Evolutionary conservation across 1,140 invertebrate species (phyloP).

Genomic region (Arion vulgaris): DNA sequence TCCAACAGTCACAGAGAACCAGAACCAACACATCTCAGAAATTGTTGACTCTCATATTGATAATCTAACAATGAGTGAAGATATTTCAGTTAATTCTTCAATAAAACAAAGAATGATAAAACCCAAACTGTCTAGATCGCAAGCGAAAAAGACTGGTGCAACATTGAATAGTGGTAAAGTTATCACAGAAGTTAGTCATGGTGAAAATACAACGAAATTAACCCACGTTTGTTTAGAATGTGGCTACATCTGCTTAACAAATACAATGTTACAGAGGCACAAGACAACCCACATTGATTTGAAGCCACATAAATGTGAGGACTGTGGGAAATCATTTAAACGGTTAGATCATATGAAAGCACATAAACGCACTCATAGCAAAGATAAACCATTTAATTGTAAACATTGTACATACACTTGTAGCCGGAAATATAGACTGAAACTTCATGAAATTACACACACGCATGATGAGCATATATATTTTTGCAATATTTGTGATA

Average conservation of each 20-base stretch:
- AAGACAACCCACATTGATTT: slow-evolving; percentile 21
- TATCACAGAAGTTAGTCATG: background rate
- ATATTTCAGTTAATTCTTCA: background rate
- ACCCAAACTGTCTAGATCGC: background rate
- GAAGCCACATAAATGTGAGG: slow-evolving; percentile 80
- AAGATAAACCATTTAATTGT: slow-evolving; percentile 97
- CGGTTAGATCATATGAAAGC: slow-evolving; percentile 94
- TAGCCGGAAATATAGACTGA: slow-evolving; percentile 48
- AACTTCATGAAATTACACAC: slow-evolving; percentile 17
- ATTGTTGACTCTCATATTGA: background rate
- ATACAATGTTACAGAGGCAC: slow-evolving; percentile 26
- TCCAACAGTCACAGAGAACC: background rate
- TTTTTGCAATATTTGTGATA: slow-evolving; percentile 7
- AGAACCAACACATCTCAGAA: background rate
- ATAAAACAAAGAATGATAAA: background rate
- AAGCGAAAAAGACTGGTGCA: slow-evolving; percentile 8
- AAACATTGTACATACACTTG: slow-evolving; percentile 83
- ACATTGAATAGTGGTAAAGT: background rate
- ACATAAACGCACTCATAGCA: slow-evolving; percentile 94
- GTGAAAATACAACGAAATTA: slow-evolving; percentile 5
- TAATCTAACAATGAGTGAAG: background rate
- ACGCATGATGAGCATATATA: background rate
- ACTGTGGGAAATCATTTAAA: slow-evolving; percentile 95
- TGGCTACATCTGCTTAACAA: slow-evolving; percentile 19
- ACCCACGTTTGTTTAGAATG: slow-evolving; percentile 17